Base-by-base conservation (phyloP, 1,140 invertebrate species). In the Metopolophium dirhodum region DNA sequence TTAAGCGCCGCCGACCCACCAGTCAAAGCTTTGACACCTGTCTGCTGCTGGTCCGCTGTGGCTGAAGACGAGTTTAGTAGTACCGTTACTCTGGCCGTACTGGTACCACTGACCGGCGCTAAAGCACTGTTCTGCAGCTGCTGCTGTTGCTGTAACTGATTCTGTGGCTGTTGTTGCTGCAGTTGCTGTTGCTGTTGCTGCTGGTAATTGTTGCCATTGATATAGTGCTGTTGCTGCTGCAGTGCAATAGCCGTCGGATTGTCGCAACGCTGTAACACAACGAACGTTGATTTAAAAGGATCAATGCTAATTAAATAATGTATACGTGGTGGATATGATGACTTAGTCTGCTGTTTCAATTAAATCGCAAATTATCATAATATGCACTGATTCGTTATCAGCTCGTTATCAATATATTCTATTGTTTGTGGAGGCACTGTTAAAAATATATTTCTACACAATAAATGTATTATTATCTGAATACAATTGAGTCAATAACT, bases 131-230 rank as follows among this genome's bases (percentile, higher is more conserved):
- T 41, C 14, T 49, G 93, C 1, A 77, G 61, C 88, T 41, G 91
- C 30, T 54, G 47, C 20, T 86, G 41, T 1, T 86, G 85, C 4
- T 45, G 85, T 4, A 89, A 88, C 49, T 94, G 94, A 35, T 94
- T 90, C 22, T 94, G 94, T 57, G 94, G 94, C 83, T 51, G 86
- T 94, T 45, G 83, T 9, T 85, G 94, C 14, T 94, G 93, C n/a
- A n/a, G n/a, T 35, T 94, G 94, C 87, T 93, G 94, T 49, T 94
- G 94, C n/a, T 94, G 93, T 68, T 94, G 94, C 54, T 92, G 93
- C 54, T 94, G 94, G 86, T 41, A 83, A 35, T 83, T 57, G 26
- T 57, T 57, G 8, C 57, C 61, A 30, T 68, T 68, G 30, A n/a
- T 68, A 68, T 68, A 68, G 11, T 94, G 93, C 23, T 93, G 91